A percentile compares a stretch with the other conserved stretches of the same genome.
Conservation (phyloP, 1,140 invertebrate genomes). For the Aphelinus certus region DNA sequence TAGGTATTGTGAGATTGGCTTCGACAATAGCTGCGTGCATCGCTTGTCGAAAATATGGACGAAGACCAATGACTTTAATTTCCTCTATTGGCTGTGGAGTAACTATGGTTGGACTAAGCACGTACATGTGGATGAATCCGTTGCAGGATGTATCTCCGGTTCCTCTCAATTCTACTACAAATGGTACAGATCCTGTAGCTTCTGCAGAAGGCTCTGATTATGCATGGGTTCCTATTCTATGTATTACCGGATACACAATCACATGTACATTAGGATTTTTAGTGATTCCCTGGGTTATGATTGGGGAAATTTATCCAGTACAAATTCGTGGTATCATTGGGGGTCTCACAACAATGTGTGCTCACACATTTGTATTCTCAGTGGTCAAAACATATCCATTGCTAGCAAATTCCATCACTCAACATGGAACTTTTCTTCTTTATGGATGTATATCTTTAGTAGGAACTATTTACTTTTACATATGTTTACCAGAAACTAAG, state of each 20-base stretch:
- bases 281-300: conserved; percentile 79
- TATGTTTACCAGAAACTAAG: conserved; percentile 84
- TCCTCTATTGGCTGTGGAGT: conserved; percentile 74
- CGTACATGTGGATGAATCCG: conserved; percentile 66
- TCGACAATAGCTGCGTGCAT: conserved; percentile 73
- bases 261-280: conserved; percentile 75
- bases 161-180: conserved; percentile 33
- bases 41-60: conserved; percentile 70
- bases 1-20: conserved; percentile 72
- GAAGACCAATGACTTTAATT: conserved; percentile 75
- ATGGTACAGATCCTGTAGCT: conserved; percentile 50
- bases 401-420: conserved; percentile 64
- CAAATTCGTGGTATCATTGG: conserved; percentile 75
- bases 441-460: conserved; percentile 72
- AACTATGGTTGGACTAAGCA: conserved; percentile 71
- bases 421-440: conserved; percentile 71
- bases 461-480: conserved; percentile 69
- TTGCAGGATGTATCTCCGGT: conserved; percentile 63
- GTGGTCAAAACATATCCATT: conserved; percentile 76
- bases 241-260: conserved; percentile 72
- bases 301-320: conserved; percentile 75
- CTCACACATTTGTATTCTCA: conserved; percentile 73
- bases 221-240: conserved; percentile 71
- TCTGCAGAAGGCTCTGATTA: neutral
- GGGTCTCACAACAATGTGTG: conserved; percentile 73